These are phyloP conservation scores for Leucoraja ocellata DNA, from an alignment of 2,797 vertebrate genomes.

Conservation along the genomic window DNA sequence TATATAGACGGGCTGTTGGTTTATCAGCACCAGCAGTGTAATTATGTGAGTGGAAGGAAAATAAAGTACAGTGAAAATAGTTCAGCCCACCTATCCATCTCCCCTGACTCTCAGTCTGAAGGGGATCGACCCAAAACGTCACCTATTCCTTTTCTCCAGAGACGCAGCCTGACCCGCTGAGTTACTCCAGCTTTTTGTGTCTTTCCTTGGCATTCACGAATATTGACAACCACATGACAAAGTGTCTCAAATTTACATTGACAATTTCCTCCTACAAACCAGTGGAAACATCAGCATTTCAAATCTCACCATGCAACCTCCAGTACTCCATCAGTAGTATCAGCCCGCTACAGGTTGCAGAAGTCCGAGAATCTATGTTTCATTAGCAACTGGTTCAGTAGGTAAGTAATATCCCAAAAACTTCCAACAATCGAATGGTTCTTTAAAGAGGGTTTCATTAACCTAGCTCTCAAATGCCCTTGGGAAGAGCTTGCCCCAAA, in stretches of 20 bases:
- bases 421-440: conserved; percentile 42
- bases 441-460: conserved; percentile 40
- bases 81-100: not conserved
- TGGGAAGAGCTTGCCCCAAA: not conserved
- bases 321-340: not conserved
- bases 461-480: not conserved
- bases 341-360: too few species aligned
- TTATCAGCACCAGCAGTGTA: not conserved
- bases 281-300: not conserved
- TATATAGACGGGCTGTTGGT: not conserved
- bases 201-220: not conserved
- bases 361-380: not conserved
- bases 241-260: not conserved
- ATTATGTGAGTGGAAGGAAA: not conserved
- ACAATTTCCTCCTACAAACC: not conserved
- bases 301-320: not conserved
- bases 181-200: too few species aligned
- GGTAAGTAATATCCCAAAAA: conserved; percentile 40
- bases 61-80: not conserved
- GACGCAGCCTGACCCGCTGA: too few species aligned
- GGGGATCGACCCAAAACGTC: too few species aligned
- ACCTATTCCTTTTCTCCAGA: too few species aligned
- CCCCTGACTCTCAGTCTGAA: not conserved
- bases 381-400: not conserved
- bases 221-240: not conserved